Evolutionary conservation across 2,888 invertebrate genomes (phyloP).

Genomic region (Acleris sparsana): DNA sequence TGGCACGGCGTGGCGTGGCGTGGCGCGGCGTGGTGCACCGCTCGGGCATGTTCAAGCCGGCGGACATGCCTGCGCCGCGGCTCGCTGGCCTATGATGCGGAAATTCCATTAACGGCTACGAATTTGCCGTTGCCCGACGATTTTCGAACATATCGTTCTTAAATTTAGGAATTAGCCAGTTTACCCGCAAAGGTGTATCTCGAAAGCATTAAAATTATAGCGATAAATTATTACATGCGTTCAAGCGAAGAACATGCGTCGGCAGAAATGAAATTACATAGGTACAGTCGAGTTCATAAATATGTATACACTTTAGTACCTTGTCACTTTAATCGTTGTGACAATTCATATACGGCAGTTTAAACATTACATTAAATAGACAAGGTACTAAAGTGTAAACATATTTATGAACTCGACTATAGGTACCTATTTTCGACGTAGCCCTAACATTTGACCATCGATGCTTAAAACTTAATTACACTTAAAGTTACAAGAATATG

Average conservation of each 20-base stretch:
- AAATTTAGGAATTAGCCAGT: slow-evolving; percentile 48
- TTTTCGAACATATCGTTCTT: slow-evolving; percentile 56
- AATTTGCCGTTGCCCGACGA: slow-evolving; percentile 58
- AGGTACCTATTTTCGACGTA: too few species aligned
- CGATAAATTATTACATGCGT: too few species aligned
- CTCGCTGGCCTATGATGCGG: slow-evolving; percentile 58
- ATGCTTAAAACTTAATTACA: background rate
- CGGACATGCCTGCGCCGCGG: slow-evolving; percentile 39
- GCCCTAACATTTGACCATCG: background rate
- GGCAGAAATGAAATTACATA: slow-evolving; percentile 2
- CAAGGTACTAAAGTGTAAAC: too few species aligned
- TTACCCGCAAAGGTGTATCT: slow-evolving; percentile 7
- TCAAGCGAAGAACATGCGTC: slow-evolving; percentile 5
- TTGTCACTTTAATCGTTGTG: too few species aligned
- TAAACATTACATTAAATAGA: too few species aligned
- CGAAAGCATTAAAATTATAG: too few species aligned
- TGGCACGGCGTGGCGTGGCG: slow-evolving; percentile 38
- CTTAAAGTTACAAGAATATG: background rate
- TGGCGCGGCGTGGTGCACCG: slow-evolving; percentile 44
- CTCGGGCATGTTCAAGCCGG: slow-evolving; percentile 32
- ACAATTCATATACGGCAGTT: too few species aligned
- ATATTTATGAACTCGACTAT: too few species aligned
- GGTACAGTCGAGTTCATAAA: too few species aligned
- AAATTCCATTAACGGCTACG: slow-evolving; percentile 73
- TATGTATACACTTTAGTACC: too few species aligned